Percentiles rank a stretch among this genome's conserved stretches.
phyloP scores from a whole-genome alignment of 2,113 vertebrate species.

The Spilogale gracilis region DNA sequence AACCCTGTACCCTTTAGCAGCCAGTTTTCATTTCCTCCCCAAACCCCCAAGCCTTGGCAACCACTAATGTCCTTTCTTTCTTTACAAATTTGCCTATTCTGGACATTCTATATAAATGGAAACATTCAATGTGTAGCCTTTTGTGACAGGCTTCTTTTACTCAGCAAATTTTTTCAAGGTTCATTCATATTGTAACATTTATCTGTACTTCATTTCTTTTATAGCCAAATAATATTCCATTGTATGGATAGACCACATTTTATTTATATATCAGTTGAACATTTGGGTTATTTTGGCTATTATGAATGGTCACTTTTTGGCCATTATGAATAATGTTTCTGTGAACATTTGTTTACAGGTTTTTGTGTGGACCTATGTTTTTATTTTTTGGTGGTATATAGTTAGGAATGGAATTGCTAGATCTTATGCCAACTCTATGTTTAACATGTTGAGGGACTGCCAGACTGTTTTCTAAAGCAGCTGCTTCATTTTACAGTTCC shows the following conservation, averaged over 20 bases:
- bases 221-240: background rate
- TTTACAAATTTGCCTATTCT: background rate
- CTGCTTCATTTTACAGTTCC: background rate
- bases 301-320: background rate
- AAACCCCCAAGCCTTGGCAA: background rate
- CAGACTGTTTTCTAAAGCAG: background rate
- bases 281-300: background rate
- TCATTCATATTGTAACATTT: background rate
- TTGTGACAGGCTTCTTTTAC: background rate
- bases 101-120: background rate
- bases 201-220: background rate
- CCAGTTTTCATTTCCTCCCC: background rate
- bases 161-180: conserved; percentile 15
- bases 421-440: background rate
- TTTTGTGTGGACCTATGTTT: background rate
- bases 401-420: background rate
- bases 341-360: background rate
- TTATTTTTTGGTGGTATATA: background rate
- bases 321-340: background rate
- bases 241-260: conserved; percentile 30
- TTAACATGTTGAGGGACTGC: background rate
- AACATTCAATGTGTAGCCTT: background rate
- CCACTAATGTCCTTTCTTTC: background rate
- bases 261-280: background rate
- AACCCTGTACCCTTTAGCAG: background rate